A percentile compares a stretch with the other conserved stretches of the same genome.
These are phyloP conservation scores for Reticulitermes lucifugus DNA, from an alignment of 2,888 invertebrate species.

Conservation along the genomic window DNA sequence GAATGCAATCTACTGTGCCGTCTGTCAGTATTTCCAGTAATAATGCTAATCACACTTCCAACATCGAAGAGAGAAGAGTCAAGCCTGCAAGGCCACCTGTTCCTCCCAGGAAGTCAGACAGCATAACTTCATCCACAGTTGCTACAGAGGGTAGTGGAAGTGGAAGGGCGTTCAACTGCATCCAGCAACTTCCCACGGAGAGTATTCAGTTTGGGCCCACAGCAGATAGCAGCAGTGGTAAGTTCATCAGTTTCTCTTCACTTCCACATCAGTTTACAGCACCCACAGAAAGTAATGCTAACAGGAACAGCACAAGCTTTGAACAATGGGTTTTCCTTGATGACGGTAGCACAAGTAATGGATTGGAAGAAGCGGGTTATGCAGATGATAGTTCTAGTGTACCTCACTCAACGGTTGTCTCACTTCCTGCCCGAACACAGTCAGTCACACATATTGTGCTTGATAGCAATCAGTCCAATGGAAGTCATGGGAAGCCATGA, in stretches of 20 bases:
- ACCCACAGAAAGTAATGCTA: conserved; percentile 57
- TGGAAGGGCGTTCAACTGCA: not conserved
- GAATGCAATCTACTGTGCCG: not conserved
- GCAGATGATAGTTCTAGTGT: conserved; percentile 53
- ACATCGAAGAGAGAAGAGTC: conserved; percentile 56
- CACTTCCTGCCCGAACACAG: conserved; percentile 57
- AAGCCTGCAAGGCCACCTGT: conserved; percentile 64
- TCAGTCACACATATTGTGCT: conserved; percentile 60
- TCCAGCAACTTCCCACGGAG: not conserved
- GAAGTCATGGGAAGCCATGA: conserved; percentile 13
- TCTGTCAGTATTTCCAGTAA: conserved; percentile 27
- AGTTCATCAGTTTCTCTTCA: conserved; percentile 51
- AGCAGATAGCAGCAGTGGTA: conserved; percentile 26
- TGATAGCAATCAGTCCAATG: conserved; percentile 51
- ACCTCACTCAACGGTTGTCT: conserved; percentile 55
- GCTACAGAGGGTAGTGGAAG: conserved; percentile 39
- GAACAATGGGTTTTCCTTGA: conserved; percentile 63
- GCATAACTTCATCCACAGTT: conserved; percentile 54
- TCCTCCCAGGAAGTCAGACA: conserved; percentile 64
- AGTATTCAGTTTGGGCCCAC: conserved; percentile 26
- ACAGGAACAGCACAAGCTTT: conserved; percentile 57
- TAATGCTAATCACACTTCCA: conserved; percentile 31
- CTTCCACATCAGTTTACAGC: conserved; percentile 37
- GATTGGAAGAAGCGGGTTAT: conserved; percentile 52
- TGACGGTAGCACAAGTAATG: conserved; percentile 56